phyloP scores from a whole-genome alignment of 1,140 invertebrate genomes.

The Pygmarrhopalites habei region DNA sequence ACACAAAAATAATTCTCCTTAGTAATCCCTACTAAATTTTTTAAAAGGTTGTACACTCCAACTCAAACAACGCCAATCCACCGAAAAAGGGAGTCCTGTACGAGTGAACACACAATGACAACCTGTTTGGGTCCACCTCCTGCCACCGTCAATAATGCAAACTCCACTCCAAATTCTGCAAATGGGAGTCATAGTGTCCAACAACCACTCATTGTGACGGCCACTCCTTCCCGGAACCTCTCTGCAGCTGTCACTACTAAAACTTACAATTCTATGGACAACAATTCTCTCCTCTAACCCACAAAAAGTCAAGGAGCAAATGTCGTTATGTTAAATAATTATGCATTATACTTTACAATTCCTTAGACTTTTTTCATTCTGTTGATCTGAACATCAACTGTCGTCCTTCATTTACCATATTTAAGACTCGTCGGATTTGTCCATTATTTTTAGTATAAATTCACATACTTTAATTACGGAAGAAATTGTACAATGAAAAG shows the following conservation, averaged over 20 bases:
- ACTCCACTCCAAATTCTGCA: background rate
- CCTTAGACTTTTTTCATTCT: no score
- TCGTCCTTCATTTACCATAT: no score
- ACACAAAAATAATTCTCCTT: background rate
- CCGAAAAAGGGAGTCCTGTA: constrained; percentile 27
- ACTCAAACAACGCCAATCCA: constrained; percentile 7
- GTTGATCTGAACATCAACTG: no score
- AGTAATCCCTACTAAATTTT: background rate
- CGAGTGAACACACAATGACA: constrained; percentile 27
- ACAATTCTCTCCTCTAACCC: no score
- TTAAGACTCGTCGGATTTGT: no score
- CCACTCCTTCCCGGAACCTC: background rate
- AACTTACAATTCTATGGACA: constrained; percentile 8
- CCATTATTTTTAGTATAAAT: no score
- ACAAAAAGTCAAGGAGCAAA: no score
- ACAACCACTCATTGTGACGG: background rate
- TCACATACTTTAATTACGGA: no score
- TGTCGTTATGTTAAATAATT: no score
- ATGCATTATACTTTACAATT: no score
- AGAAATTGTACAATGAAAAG: no score
- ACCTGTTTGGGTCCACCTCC: background rate
- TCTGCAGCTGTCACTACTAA: background rate
- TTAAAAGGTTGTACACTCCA: constrained; percentile 14
- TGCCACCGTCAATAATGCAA: background rate
- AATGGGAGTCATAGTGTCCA: background rate